Evolutionary conservation across 2,888 invertebrate genomes (phyloP).

Genomic region (Drosophila nigritarsus): DNA sequence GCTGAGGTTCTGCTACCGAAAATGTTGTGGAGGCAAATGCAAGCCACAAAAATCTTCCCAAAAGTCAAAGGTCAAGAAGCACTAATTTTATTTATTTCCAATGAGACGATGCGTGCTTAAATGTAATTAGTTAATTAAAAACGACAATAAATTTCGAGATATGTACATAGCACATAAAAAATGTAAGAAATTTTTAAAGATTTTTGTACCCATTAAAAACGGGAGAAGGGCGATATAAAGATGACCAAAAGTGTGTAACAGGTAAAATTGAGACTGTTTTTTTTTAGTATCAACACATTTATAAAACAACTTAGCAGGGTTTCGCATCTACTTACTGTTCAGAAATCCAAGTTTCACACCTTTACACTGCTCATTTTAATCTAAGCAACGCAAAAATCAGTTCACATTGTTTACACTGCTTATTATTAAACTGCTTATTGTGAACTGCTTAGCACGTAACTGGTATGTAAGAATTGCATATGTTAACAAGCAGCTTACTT

Average conservation of each 20-base stretch:
- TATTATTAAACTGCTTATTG: background rate
- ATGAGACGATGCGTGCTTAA: constrained; percentile 14
- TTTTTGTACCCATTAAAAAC: background rate
- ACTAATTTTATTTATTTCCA: constrained; percentile 34
- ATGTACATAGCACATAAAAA: background rate
- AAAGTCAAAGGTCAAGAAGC: constrained; percentile 65
- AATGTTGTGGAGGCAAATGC: constrained; percentile 36
- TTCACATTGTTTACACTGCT: background rate
- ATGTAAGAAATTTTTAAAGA: background rate
- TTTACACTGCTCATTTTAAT: background rate
- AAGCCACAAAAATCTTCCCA: constrained; percentile 47
- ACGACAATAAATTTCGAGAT: constrained; percentile 5
- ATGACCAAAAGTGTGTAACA: background rate
- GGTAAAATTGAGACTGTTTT: background rate
- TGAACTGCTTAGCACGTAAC: background rate
- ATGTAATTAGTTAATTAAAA: constrained; percentile 6
- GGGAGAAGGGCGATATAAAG: background rate
- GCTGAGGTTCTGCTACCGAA: constrained; percentile 54
- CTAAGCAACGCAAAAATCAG: background rate
- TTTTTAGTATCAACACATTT: background rate
- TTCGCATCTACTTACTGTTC: background rate
- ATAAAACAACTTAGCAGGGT: background rate
- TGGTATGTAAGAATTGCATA: background rate
- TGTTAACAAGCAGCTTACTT: background rate
- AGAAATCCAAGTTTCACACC: background rate